These are phyloP conservation scores for Clarias gariepinus DNA, from an alignment of 2,113 vertebrate species.

Conservation along the genomic window DNA sequence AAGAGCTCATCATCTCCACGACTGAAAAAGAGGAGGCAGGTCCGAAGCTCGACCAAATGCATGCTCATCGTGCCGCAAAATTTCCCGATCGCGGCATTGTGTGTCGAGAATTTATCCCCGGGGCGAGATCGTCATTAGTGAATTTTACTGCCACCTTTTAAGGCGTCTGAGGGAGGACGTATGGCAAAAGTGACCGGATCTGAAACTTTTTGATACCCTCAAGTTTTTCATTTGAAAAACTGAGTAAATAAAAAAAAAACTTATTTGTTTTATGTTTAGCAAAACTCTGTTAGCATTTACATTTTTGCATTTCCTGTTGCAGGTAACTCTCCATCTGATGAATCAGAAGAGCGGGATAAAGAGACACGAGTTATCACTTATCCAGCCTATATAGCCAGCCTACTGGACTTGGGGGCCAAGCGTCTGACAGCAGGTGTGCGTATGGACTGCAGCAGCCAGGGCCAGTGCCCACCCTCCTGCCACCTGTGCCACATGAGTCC, in stretches of 20 bases:
- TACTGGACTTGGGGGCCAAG: conserved; percentile 90
- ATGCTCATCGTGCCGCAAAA: no score
- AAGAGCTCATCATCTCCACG: no score
- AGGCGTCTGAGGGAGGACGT: no score
- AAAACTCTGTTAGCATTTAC: not conserved
- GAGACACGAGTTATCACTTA: conserved; percentile 91
- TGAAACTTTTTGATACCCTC: no score
- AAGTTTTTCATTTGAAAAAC: no score
- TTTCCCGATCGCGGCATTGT: no score
- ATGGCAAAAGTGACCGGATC: no score
- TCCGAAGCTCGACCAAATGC: no score
- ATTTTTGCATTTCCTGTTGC: not conserved
- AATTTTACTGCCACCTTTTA: no score
- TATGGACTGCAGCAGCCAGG: conserved; percentile 93
- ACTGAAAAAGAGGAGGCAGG: no score
- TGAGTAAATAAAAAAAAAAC: not conserved
- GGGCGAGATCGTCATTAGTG: no score
- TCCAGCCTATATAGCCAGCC: conserved; percentile 91
- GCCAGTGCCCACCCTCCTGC: conserved; percentile 90
- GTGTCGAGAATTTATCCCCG: no score
- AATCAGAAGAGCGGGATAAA: conserved; percentile 92
- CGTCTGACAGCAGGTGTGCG: conserved; percentile 88
- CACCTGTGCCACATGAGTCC: conserved; percentile 87
- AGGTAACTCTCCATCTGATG: conserved; percentile 96
- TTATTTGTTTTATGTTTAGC: conserved; percentile 27